Conservation (phyloP, 2,113 vertebrate genomes). For the Mugil cephalus region DNA sequence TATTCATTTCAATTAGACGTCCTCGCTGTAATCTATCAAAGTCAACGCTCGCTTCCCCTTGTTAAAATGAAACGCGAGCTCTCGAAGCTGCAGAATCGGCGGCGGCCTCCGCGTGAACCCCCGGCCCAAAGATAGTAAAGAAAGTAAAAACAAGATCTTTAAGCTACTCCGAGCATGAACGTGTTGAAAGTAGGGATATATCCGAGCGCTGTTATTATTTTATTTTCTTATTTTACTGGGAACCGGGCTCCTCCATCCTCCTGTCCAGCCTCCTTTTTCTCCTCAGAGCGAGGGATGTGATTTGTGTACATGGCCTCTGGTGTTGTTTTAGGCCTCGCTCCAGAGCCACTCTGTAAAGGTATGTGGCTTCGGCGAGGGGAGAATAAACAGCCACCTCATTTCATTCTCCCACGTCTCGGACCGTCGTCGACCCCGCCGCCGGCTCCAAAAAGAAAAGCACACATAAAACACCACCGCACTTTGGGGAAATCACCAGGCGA, state of each 20-base stretch:
- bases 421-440: constrained; percentile 65
- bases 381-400: constrained; percentile 82
- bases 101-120: constrained; percentile 67
- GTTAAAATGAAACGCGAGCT: constrained; percentile 60
- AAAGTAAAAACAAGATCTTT: background rate
- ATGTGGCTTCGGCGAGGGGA: constrained; percentile 71
- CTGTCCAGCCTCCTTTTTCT: constrained; percentile 15
- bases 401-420: constrained; percentile 75
- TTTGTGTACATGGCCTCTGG: constrained; percentile 72
- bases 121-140: constrained; percentile 35
- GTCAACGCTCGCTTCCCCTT: constrained; percentile 58
- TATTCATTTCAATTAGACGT: constrained; percentile 76
- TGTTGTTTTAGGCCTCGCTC: constrained; percentile 78
- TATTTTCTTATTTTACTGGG: constrained; percentile 33
- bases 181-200: constrained; percentile 15
- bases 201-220: constrained; percentile 18
- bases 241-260: constrained; percentile 52
- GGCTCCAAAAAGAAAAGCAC: constrained; percentile 68
- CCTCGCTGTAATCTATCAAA: constrained; percentile 65
- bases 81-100: constrained; percentile 58
- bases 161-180: constrained; percentile 8
- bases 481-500: constrained; percentile 75
- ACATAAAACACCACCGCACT: constrained; percentile 73
- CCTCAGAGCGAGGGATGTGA: constrained; percentile 56
- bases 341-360: constrained; percentile 82